These are phyloP conservation scores for Drosophila micromelanica DNA, from an alignment of 1,140 invertebrate species.

Conservation along the genomic window DNA sequence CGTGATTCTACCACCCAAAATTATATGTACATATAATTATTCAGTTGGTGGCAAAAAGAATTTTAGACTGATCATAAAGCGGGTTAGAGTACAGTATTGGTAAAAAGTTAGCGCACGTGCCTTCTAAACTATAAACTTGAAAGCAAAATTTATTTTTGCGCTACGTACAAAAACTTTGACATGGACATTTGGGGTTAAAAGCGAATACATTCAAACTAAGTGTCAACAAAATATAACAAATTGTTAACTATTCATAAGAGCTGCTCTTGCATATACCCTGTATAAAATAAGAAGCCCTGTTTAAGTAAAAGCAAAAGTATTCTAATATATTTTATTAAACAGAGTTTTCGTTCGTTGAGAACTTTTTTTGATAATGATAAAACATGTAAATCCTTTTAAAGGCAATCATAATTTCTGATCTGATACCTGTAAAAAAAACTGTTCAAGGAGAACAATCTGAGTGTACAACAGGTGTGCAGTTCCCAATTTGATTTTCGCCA, in stretches of 20 bases:
- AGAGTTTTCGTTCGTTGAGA: too few species aligned
- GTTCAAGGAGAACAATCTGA: background rate
- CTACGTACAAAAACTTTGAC: slow-evolving; percentile 6
- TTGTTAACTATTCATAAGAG: background rate
- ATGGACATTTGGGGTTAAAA: background rate
- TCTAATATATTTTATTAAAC: too few species aligned
- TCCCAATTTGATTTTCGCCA: slow-evolving; percentile 19
- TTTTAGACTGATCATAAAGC: slow-evolving; percentile 29
- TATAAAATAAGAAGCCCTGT: background rate
- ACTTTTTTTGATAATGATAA: too few species aligned
- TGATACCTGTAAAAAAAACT: too few species aligned
- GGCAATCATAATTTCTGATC: too few species aligned
- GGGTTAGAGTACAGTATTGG: slow-evolving; percentile 32
- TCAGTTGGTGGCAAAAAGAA: slow-evolving; percentile 21
- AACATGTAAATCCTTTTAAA: too few species aligned
- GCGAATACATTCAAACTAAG: background rate
- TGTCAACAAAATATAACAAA: background rate
- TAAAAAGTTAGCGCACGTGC: slow-evolving; percentile 34
- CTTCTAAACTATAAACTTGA: background rate
- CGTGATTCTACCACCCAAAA: slow-evolving; percentile 31
- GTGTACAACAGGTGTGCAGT: slow-evolving; percentile 5
- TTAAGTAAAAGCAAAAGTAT: too few species aligned
- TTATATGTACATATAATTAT: slow-evolving; percentile 17
- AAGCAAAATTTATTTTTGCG: slow-evolving; percentile 16
- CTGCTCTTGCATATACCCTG: background rate